Base-by-base conservation (phyloP, 2,888 invertebrate species). In the Cordilura impudica region DNA sequence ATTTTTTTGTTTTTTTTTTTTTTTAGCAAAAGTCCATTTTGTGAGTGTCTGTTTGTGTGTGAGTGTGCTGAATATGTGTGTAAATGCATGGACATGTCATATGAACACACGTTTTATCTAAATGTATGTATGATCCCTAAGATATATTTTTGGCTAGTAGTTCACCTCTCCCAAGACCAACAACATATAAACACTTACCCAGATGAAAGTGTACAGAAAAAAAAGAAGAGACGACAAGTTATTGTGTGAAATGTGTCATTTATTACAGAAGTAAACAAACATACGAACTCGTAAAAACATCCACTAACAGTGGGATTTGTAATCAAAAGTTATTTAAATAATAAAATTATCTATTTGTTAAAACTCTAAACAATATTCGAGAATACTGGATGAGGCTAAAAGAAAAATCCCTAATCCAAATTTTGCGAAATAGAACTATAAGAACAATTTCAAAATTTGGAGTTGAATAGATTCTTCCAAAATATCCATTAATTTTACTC, bases 211-310 rank as follows among this genome's bases (percentile, higher is more conserved):
- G 4, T n/a, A 47, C 12, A 53, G 21, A 61, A 58, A 43, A 70
- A 31, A 66, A 66, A 74, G 47, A 70, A 61, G 71, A 78, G 66
- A 66, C 66, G 75, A 79, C 71, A 75, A 79, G 79, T 79, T 79
- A 79, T 71, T 79, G 69, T 79, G 75, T 71, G 66, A 75, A 75
- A 75, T 75, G 75, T 79, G 79, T 75, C 79, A 79, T 79, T 79
- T 75, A 75, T 71, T 71, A 67, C 54, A 49, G n/a, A 12, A 29
- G 19, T 51, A 71, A 63, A 61, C 29, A 63, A 29, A 35, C 29
- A 51, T 53, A 23, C 10, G 31, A 16, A 58, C 19, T n/a, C n/a
- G n/a, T n/a, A n/a, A n/a, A n/a, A n/a, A n/a, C n/a, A n/a, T n/a
- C n/a, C n/a, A n/a, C n/a, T n/a, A n/a, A n/a, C n/a, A n/a, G n/a